Percentiles rank a stretch among this genome's conserved stretches.
Conservation (phyloP, 2,888 invertebrate genomes). For the Machimus atricapillus region DNA sequence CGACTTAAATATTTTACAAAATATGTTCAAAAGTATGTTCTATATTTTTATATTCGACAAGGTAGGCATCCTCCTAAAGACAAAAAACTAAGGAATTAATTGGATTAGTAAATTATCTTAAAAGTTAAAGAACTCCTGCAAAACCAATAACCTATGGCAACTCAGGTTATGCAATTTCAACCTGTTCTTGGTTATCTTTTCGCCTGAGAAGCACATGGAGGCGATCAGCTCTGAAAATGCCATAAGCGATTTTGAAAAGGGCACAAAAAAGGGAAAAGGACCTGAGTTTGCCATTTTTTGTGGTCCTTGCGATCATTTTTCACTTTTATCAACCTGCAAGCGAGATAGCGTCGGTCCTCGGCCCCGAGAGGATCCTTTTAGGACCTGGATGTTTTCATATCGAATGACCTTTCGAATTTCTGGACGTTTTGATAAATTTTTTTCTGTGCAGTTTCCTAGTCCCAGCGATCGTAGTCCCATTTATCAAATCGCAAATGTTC, state of each 20-base stretch:
- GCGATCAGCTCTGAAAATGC: not conserved
- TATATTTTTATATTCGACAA: too few relatives aligned
- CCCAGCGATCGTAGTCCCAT: not conserved
- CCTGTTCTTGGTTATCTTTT: slow-evolving; percentile 2
- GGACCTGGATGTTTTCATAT: slow-evolving; percentile 6
- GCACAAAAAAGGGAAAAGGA: not conserved
- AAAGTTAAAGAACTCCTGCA: not conserved
- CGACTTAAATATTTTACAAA: too few relatives aligned
- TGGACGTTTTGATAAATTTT: not conserved
- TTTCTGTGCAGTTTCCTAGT: not conserved
- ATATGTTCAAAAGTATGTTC: too few relatives aligned
- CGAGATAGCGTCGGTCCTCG: not conserved
- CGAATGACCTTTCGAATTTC: slow-evolving; percentile 18
- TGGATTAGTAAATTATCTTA: not conserved
- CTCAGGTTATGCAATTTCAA: slow-evolving; percentile 15
- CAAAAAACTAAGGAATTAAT: not conserved
- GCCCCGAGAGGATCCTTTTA: slow-evolving; percentile 21
- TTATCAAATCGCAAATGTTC: slow-evolving; percentile 33
- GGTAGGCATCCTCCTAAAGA: too few relatives aligned
- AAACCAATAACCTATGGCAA: not conserved
- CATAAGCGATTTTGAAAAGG: not conserved
- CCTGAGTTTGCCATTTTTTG: slow-evolving; percentile 19
- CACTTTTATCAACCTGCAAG: slow-evolving; percentile 38
- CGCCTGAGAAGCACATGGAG: not conserved
- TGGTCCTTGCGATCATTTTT: slow-evolving; percentile 26